Evolutionary conservation across 37 sponge, comb jelly and placozoan genomes (phyloP).

Genomic region (Geodia barretti): DNA sequence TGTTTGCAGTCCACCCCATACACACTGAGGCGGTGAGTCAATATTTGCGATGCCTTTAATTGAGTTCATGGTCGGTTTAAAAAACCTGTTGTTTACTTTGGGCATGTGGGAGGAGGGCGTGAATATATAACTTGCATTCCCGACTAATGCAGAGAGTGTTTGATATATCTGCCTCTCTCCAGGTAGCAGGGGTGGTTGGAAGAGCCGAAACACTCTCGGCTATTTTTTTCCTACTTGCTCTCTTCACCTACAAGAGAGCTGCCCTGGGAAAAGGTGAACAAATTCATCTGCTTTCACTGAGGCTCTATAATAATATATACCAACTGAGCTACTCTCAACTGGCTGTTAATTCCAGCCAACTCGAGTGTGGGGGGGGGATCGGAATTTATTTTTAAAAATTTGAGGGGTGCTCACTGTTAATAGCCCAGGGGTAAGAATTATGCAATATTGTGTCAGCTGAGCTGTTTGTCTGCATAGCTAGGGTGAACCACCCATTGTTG

Average conservation of each 20-base stretch:
- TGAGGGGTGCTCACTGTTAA: too few species aligned
- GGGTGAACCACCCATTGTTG: too few species aligned
- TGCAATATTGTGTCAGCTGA: too few species aligned
- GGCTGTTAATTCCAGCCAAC: too few species aligned
- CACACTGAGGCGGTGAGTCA: constrained; percentile 67
- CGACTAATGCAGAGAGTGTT: neutral
- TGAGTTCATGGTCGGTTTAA: neutral
- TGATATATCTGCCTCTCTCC: neutral
- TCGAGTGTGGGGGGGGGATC: too few species aligned
- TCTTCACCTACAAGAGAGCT: constrained; percentile 55
- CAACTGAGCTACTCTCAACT: too few species aligned
- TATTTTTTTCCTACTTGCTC: constrained; percentile 64
- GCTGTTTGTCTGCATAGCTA: too few species aligned
- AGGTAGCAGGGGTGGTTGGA: constrained; percentile 90
- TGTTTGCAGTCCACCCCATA: constrained; percentile 71
- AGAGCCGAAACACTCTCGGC: constrained; percentile 82
- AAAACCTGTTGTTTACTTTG: neutral
- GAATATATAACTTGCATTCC: neutral
- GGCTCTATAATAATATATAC: too few species aligned
- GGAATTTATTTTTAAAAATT: too few species aligned
- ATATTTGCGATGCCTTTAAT: neutral
- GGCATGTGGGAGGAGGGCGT: neutral
- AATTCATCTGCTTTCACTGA: too few species aligned
- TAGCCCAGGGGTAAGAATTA: too few species aligned
- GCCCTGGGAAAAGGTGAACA: constrained; percentile 14